Conservation (phyloP, 2,888 invertebrate species). For the Athripsodes cinereus region DNA sequence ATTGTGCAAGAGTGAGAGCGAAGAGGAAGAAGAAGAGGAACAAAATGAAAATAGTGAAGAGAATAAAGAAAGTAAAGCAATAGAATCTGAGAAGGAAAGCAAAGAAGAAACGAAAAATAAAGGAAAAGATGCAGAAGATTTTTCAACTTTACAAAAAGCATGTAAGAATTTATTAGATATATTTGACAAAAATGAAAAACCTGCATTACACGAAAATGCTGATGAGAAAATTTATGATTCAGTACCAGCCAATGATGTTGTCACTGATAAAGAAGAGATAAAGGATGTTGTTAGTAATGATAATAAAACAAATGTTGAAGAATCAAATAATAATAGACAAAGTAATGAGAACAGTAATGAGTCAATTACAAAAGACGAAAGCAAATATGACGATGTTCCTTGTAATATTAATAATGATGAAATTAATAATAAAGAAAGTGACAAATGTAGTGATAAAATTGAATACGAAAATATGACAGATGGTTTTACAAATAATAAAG, state of each 20-base stretch:
- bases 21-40: slow-evolving; percentile 40
- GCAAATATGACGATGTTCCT: slow-evolving; percentile 15
- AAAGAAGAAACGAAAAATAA: background rate
- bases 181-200: slow-evolving; percentile 4
- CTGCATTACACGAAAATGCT: background rate
- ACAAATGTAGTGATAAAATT: background rate
- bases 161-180: slow-evolving; percentile 9
- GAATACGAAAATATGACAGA: background rate
- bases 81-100: background rate
- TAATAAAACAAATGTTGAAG: background rate
- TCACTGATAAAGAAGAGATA: slow-evolving; percentile 26
- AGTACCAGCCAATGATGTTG: slow-evolving; percentile 1
- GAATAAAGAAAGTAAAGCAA: background rate
- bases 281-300: slow-evolving; percentile 26
- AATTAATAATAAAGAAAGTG: slow-evolving; percentile 35
- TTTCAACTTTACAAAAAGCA: background rate
- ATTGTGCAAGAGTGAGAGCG: slow-evolving; percentile 69
- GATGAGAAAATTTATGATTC: background rate
- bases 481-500: background rate
- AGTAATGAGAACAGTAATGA: too few relatives aligned
- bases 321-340: too few relatives aligned
- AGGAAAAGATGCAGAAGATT: background rate
- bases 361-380: too few relatives aligned
- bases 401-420: slow-evolving; percentile 32
- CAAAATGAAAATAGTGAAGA: background rate